Conservation (phyloP, 1,140 invertebrate species). For the Drosophila pectinifera region DNA sequence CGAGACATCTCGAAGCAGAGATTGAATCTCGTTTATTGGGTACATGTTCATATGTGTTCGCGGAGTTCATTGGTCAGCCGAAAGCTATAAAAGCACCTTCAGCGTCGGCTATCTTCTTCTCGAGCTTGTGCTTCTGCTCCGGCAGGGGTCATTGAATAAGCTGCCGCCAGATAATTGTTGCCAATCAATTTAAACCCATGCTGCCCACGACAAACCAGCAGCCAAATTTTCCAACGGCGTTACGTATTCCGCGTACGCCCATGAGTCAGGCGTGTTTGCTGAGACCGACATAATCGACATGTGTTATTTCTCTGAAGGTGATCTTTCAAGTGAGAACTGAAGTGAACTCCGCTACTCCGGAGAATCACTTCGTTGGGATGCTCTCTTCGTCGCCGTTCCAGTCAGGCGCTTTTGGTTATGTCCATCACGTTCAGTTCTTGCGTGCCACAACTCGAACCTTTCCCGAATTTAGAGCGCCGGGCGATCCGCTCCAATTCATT, state of each 20-base stretch:
- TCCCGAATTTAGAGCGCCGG: conserved; percentile 1
- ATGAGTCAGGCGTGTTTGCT: conserved; percentile 11
- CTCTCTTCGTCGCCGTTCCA: neutral
- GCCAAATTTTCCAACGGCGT: conserved; percentile 32
- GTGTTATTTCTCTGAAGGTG: neutral
- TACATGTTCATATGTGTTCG: conserved; percentile 4
- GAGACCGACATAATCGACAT: neutral
- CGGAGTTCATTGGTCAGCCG: conserved; percentile 63
- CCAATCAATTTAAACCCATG: conserved; percentile 52
- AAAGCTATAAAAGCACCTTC: conserved; percentile 59
- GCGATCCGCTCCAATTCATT: conserved; percentile 33
- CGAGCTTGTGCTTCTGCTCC: conserved; percentile 5
- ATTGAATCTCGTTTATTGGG: conserved; percentile 15
- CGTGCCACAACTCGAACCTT: neutral
- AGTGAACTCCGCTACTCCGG: neutral
- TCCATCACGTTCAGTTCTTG: conserved; percentile 27
- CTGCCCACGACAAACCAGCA: conserved; percentile 39
- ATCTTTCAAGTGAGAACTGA: conserved; percentile 8
- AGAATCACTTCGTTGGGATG: neutral
- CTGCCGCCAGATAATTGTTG: conserved; percentile 45
- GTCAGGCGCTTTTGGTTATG: neutral
- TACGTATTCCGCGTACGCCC: neutral
- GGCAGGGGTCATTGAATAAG: conserved; percentile 48
- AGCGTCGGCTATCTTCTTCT: conserved; percentile 16
- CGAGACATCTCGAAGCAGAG: conserved; percentile 22